These are phyloP conservation scores for Capreolus pygargus DNA, from an alignment of 2,113 vertebrate species.

Conservation along the genomic window DNA sequence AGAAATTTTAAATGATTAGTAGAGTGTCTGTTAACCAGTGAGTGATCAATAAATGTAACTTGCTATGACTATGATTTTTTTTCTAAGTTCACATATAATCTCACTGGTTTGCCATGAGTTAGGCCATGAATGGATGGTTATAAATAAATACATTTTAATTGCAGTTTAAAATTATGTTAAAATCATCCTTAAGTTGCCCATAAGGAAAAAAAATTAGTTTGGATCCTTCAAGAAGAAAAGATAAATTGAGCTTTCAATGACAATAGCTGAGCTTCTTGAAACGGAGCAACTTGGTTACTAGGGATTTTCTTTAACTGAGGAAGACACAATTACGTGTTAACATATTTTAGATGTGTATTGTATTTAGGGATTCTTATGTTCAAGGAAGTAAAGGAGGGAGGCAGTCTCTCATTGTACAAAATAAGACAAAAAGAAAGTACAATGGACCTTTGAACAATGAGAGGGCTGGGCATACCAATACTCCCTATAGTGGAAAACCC, in stretches of 20 bases:
- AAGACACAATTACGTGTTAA: not conserved
- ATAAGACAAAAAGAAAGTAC: not conserved
- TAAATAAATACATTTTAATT: not conserved
- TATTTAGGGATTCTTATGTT: not conserved
- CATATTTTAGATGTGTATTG: constrained; percentile 28
- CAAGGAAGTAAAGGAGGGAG: not conserved
- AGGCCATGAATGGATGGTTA: not conserved
- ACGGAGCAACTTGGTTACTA: not conserved
- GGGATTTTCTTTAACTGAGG: not conserved
- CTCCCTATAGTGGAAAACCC: not conserved
- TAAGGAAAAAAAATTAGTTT: not conserved
- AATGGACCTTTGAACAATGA: not conserved
- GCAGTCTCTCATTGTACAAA: not conserved
- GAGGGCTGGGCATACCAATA: not conserved
- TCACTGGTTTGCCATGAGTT: not conserved
- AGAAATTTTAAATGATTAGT: not conserved
- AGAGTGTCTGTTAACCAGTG: not conserved
- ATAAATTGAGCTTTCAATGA: not conserved
- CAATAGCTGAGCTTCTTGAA: not conserved
- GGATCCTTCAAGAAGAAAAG: not conserved
- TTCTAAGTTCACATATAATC: not conserved
- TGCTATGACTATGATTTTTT: not conserved
- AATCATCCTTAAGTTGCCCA: not conserved
- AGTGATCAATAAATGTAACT: not conserved
- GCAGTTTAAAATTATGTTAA: not conserved